Conservation (phyloP, 2,888 invertebrate species). For the Drosophila histrio region DNA sequence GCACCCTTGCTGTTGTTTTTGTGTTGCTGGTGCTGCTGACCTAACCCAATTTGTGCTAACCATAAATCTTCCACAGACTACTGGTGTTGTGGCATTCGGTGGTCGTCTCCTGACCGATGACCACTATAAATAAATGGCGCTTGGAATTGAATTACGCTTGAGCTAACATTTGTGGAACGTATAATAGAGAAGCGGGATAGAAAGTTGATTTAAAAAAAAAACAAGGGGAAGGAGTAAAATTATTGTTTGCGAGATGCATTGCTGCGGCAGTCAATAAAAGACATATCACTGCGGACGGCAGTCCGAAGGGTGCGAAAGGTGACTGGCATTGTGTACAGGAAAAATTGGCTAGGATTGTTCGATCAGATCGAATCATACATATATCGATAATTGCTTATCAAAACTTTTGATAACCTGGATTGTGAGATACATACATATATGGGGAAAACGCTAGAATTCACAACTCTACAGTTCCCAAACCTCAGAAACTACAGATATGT, state of each 20-base stretch:
- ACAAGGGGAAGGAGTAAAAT: conserved; percentile 6
- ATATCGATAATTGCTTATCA: no score
- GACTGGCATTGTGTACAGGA: no score
- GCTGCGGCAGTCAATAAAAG: conserved; percentile 73
- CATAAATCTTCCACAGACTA: conserved; percentile 63
- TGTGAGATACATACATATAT: no score
- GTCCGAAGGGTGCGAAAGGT: no score
- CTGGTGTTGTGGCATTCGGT: conserved; percentile 11
- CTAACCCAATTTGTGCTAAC: conserved; percentile 71
- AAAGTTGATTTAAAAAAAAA: no score
- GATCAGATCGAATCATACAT: no score
- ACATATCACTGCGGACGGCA: no score
- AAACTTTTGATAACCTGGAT: no score
- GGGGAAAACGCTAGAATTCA: no score
- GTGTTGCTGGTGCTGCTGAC: conserved; percentile 43
- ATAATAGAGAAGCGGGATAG: not conserved
- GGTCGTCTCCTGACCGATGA: conserved; percentile 40
- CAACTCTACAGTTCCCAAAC: no score
- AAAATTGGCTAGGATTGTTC: no score
- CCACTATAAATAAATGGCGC: conserved; percentile 75
- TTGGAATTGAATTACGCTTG: conserved; percentile 74
- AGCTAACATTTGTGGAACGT: conserved; percentile 34
- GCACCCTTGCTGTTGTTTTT: not conserved
- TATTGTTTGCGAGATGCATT: conserved; percentile 67
- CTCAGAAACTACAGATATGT: no score